Percentiles rank a stretch among this genome's conserved stretches.
phyloP scores from a whole-genome alignment of 2,113 vertebrate genomes.

The Picathartes gymnocephalus region DNA sequence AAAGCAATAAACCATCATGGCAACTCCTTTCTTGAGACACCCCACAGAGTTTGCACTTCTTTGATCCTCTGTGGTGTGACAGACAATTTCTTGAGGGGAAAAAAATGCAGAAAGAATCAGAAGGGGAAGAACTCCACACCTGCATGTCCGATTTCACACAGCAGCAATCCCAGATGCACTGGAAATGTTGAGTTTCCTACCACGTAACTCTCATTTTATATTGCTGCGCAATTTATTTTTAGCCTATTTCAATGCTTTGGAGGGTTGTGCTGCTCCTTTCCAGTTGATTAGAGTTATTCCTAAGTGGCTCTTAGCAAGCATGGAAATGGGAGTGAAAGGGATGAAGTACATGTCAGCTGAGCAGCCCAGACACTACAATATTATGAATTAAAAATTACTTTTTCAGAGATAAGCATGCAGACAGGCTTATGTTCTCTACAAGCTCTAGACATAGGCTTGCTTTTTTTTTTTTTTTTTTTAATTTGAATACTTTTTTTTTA shows the following conservation, averaged over 20 bases:
- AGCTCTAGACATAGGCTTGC: background rate
- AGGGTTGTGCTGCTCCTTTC: background rate
- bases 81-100: background rate
- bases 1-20: background rate
- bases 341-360: background rate
- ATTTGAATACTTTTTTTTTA: background rate
- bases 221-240: background rate
- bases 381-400: slow-evolving; percentile 10
- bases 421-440: background rate
- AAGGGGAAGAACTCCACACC: background rate
- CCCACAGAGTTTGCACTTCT: background rate
- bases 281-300: slow-evolving; percentile 17
- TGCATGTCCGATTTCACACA: background rate
- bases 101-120: background rate
- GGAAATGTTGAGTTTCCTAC: background rate
- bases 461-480: background rate
- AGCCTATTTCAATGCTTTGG: background rate
- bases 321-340: slow-evolving; percentile 1
- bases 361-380: background rate
- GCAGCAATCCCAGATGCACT: background rate
- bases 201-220: background rate
- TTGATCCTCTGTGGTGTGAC: background rate
- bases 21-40: background rate
- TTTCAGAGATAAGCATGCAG: background rate
- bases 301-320: slow-evolving; percentile 13